These are phyloP conservation scores for Agrypnus murinus DNA, from an alignment of 2,888 invertebrate species.

Conservation along the genomic window DNA sequence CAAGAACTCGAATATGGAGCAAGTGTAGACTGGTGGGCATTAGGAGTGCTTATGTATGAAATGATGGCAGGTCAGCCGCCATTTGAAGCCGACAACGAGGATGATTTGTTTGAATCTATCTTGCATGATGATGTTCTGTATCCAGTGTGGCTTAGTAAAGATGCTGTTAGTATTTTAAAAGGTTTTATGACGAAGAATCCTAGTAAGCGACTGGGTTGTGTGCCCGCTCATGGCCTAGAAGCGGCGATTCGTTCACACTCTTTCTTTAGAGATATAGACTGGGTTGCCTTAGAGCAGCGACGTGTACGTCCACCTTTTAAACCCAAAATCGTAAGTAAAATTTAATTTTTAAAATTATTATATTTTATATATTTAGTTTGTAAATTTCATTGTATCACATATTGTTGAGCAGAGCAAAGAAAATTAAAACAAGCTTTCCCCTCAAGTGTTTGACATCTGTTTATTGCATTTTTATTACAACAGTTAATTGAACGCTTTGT, in stretches of 20 bases:
- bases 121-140: constrained; percentile 98
- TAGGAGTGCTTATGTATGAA: constrained; percentile 98
- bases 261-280: constrained; percentile 96
- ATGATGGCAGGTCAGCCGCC: constrained; percentile 99
- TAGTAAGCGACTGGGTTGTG: constrained; percentile 94
- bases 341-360: not conserved
- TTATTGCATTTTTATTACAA: too few relatives aligned
- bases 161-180: constrained; percentile 93
- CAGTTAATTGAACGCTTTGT: too few relatives aligned
- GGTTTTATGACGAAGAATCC: constrained; percentile 99
- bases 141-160: constrained; percentile 96
- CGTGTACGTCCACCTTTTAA: constrained; percentile 97
- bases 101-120: constrained; percentile 98
- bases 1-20: constrained; percentile 83
- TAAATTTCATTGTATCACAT: constrained; percentile 24
- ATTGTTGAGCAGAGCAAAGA: too few relatives aligned
- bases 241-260: constrained; percentile 92
- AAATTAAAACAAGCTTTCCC: too few relatives aligned
- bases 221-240: constrained; percentile 81
- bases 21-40: constrained; percentile 97
- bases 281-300: constrained; percentile 93
- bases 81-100: constrained; percentile 99
- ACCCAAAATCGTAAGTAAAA: constrained; percentile 93
- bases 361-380: too few relatives aligned
- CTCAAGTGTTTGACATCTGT: too few relatives aligned